These are phyloP conservation scores for Rhagonycha fulva DNA, from an alignment of 2,888 invertebrate species.

Conservation along the genomic window DNA sequence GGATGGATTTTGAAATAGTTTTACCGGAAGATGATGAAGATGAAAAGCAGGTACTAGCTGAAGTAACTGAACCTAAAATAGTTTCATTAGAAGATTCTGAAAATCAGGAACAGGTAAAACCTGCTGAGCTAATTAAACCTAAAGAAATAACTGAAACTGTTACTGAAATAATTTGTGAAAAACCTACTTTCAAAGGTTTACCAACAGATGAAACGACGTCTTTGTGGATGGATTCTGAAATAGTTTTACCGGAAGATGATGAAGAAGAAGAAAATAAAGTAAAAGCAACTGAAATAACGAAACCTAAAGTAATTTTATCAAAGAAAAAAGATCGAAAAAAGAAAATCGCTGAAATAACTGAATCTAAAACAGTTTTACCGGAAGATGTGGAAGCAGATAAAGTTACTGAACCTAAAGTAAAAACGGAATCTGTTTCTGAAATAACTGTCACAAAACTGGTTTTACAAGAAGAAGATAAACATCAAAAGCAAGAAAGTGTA, in stretches of 20 bases:
- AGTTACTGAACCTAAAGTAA: background rate
- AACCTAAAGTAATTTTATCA: background rate
- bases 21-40: conserved; percentile 40
- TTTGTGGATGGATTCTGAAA: conserved; percentile 46
- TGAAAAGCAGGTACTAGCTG: background rate
- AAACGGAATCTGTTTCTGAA: background rate
- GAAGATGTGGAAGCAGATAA: conserved; percentile 34
- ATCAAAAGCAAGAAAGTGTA: background rate
- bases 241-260: conserved; percentile 40
- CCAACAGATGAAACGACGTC: conserved; percentile 38
- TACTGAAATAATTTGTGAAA: background rate
- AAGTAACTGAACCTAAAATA: background rate
- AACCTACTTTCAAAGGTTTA: conserved; percentile 15
- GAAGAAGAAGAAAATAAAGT: conserved; percentile 25
- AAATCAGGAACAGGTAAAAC: background rate
- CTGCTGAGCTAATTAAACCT: too few species aligned
- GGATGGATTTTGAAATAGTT: conserved; percentile 45
- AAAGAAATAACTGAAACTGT: background rate
- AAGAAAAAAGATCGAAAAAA: background rate
- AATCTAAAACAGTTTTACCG: conserved; percentile 39
- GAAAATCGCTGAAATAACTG: conserved; percentile 32
- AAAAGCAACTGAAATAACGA: background rate
- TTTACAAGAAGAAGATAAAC: too few species aligned
- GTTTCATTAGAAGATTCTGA: background rate
- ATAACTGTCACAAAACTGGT: background rate